phyloP scores from a whole-genome alignment of 1,140 invertebrate genomes.

The Bombus fervidus region DNA sequence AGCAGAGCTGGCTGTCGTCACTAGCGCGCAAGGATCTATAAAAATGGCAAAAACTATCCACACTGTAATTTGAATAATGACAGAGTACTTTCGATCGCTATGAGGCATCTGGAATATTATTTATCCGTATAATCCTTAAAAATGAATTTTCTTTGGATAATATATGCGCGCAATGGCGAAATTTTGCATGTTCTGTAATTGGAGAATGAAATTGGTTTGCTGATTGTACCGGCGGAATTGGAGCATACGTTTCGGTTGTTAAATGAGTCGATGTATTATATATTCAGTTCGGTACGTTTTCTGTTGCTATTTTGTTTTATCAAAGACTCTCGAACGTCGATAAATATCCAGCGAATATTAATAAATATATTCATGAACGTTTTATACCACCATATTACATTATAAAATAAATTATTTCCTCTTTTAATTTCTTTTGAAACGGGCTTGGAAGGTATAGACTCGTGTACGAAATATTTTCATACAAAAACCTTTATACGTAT shows the following conservation, averaged over 20 bases:
- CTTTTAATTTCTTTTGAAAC: neutral
- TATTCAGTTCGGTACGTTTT: neutral
- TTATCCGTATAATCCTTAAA: neutral
- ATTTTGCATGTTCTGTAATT: neutral
- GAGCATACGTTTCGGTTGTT: neutral
- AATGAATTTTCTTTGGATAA: neutral
- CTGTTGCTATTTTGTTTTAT: neutral
- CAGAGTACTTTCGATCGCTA: neutral
- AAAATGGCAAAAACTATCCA: neutral
- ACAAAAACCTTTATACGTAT: too few relatives aligned
- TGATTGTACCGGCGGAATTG: neutral
- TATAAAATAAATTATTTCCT: neutral
- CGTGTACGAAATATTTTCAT: too few relatives aligned
- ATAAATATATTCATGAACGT: neutral
- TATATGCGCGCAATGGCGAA: neutral
- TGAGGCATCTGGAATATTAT: too few relatives aligned
- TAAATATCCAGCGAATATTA: neutral
- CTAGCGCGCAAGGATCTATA: neutral
- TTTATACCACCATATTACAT: neutral
- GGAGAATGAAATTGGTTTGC: neutral
- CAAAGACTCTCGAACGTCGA: neutral
- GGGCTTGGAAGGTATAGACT: too few relatives aligned
- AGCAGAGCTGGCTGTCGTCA: too few relatives aligned
- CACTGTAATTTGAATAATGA: slow-evolving; percentile 28
- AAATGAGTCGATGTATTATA: neutral